Evolutionary conservation across 2,888 invertebrate species (phyloP).

Genomic region (Luperina testacea): DNA sequence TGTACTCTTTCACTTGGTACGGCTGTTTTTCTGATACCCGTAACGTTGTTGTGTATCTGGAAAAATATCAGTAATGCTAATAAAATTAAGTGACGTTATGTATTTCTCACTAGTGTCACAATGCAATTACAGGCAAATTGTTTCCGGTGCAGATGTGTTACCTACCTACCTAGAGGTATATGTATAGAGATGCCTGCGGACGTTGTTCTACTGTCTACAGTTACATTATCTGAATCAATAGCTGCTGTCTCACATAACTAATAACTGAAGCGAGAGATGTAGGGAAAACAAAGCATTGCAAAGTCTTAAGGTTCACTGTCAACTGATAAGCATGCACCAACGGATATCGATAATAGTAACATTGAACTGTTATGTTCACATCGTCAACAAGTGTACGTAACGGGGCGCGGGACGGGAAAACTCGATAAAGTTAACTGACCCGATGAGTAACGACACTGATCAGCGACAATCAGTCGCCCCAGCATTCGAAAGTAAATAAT

Average conservation of each 20-base stretch:
- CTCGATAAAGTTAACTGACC: conserved; percentile 81
- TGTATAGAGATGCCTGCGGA: background rate
- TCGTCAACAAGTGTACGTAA: conserved; percentile 53
- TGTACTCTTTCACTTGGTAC: conserved; percentile 94
- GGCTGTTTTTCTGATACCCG: conserved; percentile 95
- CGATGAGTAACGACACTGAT: conserved; percentile 74
- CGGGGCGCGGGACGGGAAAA: conserved; percentile 65
- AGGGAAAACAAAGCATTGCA: conserved; percentile 31
- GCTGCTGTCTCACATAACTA: conserved; percentile 1
- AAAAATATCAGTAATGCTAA: conserved; percentile 57
- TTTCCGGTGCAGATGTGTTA: conserved; percentile 40
- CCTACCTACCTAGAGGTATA: conserved; percentile 1
- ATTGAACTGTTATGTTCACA: conserved; percentile 59
- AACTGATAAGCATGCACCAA: conserved; percentile 39
- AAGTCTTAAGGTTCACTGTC: conserved; percentile 52
- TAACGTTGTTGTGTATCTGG: conserved; percentile 94
- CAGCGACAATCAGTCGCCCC: conserved; percentile 77
- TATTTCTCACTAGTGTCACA: conserved; percentile 29
- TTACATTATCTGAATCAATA: conserved; percentile 6
- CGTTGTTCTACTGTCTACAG: conserved; percentile 2
- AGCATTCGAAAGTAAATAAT: conserved; percentile 72
- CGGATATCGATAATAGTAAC: conserved; percentile 62
- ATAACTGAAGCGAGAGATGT: conserved; percentile 39
- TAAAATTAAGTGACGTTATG: conserved; percentile 26
- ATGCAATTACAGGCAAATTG: conserved; percentile 35